A percentile compares a stretch with the other conserved stretches of the same genome.
Evolutionary conservation across 2,888 invertebrate species (phyloP).

Genomic region (Theodoxus fluviatilis): DNA sequence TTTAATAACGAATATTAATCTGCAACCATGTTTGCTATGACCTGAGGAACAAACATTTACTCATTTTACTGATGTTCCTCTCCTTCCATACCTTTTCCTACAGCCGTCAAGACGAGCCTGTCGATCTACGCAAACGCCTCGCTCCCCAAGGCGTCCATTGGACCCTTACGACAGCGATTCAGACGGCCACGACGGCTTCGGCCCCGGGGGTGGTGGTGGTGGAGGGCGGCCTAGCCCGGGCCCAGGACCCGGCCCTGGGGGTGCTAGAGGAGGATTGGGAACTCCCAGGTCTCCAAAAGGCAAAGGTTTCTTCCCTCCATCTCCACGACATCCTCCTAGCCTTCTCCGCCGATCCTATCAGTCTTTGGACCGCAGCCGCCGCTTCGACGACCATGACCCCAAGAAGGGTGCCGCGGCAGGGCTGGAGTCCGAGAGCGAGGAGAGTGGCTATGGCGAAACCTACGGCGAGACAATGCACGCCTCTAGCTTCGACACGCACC

Average conservation of each 20-base stretch:
- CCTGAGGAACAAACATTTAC: slow-evolving; percentile 27
- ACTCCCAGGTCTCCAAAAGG: too few species aligned
- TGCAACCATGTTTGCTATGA: neutral
- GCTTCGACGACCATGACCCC: slow-evolving; percentile 31
- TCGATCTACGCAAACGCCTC: slow-evolving; percentile 54
- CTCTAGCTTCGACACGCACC: slow-evolving; percentile 55
- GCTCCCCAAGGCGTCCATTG: slow-evolving; percentile 37
- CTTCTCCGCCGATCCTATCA: too few species aligned
- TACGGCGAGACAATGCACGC: slow-evolving; percentile 56
- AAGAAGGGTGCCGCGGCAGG: slow-evolving; percentile 45
- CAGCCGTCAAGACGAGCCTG: slow-evolving; percentile 48
- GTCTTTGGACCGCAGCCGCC: slow-evolving; percentile 27
- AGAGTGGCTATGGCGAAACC: slow-evolving; percentile 59
- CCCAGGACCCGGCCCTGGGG: neutral
- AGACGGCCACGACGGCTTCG: slow-evolving; percentile 36
- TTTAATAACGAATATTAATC: neutral
- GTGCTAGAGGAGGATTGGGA: too few species aligned
- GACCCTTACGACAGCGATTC: slow-evolving; percentile 40
- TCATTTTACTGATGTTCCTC: too few species aligned
- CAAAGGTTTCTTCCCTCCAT: too few species aligned
- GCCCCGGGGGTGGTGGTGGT: slow-evolving; percentile 15
- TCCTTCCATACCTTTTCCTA: slow-evolving; percentile 37
- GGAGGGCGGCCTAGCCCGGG: neutral
- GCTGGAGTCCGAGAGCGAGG: slow-evolving; percentile 57
- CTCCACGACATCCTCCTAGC: too few species aligned